phyloP scores from a whole-genome alignment of 2,113 vertebrate genomes.

The Promerops cafer region DNA sequence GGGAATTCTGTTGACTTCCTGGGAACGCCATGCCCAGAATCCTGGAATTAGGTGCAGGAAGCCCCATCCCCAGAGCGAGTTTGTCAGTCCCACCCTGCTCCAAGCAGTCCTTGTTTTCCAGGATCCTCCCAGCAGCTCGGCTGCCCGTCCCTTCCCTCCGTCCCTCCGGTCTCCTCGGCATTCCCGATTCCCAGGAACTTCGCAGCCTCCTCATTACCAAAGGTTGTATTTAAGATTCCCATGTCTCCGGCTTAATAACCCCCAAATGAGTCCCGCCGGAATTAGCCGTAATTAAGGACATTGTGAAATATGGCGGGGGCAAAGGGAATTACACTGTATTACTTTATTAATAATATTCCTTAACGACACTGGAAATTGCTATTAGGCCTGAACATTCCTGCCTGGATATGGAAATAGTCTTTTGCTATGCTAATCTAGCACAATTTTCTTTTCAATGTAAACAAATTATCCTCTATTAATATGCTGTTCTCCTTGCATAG shows the following conservation, averaged over 20 bases:
- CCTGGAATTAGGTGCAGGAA: not conserved
- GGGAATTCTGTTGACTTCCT: not conserved
- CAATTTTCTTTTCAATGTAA: conserved; percentile 82
- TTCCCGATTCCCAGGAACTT: conserved; percentile 25
- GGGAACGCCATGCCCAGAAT: too few species aligned
- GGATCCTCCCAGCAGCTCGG: accelerated
- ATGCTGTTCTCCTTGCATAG: conserved; percentile 78
- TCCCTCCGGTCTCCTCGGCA: accelerated
- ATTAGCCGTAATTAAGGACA: conserved; percentile 80
- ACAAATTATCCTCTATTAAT: conserved; percentile 83
- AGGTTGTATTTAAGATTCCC: conserved; percentile 71
- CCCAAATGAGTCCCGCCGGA: conserved; percentile 72
- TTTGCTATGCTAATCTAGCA: conserved; percentile 81
- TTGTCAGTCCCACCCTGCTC: not conserved
- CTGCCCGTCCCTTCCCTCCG: not conserved
- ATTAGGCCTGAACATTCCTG: conserved; percentile 75
- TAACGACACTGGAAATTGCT: conserved; percentile 78
- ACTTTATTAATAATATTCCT: conserved; percentile 83
- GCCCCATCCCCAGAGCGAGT: not conserved
- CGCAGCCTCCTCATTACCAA: conserved; percentile 53
- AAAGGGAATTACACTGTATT: conserved; percentile 74
- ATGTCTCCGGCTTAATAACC: conserved; percentile 72
- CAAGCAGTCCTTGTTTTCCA: accelerated
- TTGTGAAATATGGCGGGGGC: conserved; percentile 71
- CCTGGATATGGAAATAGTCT: conserved; percentile 77